Evolutionary conservation across 2,888 invertebrate genomes (phyloP).

Genomic region (Drosophila siamana): DNA sequence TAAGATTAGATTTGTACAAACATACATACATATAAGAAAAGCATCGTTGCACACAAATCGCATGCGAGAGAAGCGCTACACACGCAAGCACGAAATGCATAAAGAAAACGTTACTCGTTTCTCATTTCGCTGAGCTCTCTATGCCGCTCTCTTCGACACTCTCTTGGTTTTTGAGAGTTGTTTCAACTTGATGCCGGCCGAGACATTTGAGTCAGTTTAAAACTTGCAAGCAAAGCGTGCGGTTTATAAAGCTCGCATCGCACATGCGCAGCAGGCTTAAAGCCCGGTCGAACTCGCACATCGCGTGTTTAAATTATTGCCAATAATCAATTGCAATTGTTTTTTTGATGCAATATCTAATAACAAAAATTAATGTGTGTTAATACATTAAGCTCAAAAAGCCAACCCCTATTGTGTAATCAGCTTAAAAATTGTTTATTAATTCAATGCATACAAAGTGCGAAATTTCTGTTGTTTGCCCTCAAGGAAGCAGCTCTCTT

Average conservation of each 20-base stretch:
- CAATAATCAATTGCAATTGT: constrained; percentile 62
- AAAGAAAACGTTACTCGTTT: constrained; percentile 24
- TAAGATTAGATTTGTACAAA: not conserved
- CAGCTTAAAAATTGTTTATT: constrained; percentile 14
- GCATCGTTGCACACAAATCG: constrained; percentile 9
- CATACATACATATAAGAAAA: not conserved
- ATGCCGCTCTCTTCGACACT: constrained; percentile 3
- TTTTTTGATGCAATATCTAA: constrained; percentile 48
- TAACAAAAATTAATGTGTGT: constrained; percentile 62
- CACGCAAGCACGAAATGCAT: constrained; percentile 5
- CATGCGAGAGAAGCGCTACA: constrained; percentile 47
- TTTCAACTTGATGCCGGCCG: constrained; percentile 35
- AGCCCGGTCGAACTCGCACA: constrained; percentile 17
- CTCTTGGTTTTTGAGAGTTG: constrained; percentile 17
- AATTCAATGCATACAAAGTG: constrained; percentile 34
- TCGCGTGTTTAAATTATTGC: constrained; percentile 57
- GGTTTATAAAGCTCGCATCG: constrained; percentile 43
- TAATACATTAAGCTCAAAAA: constrained; percentile 42
- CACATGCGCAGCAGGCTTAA: constrained; percentile 48
- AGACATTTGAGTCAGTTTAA: constrained; percentile 44
- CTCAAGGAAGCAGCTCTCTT: constrained; percentile 24
- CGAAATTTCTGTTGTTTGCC: constrained; percentile 30
- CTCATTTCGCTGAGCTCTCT: not conserved
- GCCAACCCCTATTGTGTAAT: constrained; percentile 41
- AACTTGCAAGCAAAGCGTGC: constrained; percentile 54